Conservation (phyloP, 2,888 invertebrate species). For the Pheosia tremula region DNA sequence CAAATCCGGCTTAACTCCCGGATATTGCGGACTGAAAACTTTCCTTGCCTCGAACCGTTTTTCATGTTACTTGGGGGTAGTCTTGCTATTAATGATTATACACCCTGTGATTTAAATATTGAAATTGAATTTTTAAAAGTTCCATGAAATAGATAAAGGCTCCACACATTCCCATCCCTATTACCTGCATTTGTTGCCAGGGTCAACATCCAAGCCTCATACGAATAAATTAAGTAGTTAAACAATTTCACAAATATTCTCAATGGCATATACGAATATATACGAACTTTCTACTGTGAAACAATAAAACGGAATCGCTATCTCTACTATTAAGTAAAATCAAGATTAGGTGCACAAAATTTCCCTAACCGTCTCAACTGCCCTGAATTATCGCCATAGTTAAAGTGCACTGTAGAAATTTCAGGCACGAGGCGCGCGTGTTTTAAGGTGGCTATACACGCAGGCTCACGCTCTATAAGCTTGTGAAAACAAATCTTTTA, state of each 20-base stretch:
- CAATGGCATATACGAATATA: too few species aligned
- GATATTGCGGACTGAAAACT: slow-evolving; percentile 68
- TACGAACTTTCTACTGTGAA: not conserved
- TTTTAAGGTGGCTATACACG: not conserved
- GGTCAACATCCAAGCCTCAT: too few species aligned
- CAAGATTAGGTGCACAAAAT: slow-evolving; percentile 39
- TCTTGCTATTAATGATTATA: slow-evolving; percentile 35
- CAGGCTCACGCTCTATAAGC: too few species aligned
- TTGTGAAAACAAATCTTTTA: too few species aligned
- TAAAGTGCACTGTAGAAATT: slow-evolving; percentile 42
- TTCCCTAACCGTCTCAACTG: slow-evolving; percentile 34
- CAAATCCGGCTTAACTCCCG: slow-evolving; percentile 73
- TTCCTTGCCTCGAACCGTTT: slow-evolving; percentile 63
- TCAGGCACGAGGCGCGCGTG: slow-evolving; percentile 44
- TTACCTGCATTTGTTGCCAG: not conserved
- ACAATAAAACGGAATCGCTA: slow-evolving; percentile 3
- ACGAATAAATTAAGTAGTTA: too few species aligned
- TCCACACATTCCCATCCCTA: not conserved
- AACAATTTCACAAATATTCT: too few species aligned
- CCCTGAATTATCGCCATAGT: slow-evolving; percentile 36
- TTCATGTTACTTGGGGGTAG: slow-evolving; percentile 56
- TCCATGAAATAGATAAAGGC: too few species aligned
- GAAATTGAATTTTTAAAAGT: not conserved
- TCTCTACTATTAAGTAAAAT: slow-evolving; percentile 34
- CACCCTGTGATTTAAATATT: slow-evolving; percentile 14